Evolutionary conservation across 2,113 vertebrate genomes (phyloP).

Genomic region (Eudyptes chrysolophus): DNA sequence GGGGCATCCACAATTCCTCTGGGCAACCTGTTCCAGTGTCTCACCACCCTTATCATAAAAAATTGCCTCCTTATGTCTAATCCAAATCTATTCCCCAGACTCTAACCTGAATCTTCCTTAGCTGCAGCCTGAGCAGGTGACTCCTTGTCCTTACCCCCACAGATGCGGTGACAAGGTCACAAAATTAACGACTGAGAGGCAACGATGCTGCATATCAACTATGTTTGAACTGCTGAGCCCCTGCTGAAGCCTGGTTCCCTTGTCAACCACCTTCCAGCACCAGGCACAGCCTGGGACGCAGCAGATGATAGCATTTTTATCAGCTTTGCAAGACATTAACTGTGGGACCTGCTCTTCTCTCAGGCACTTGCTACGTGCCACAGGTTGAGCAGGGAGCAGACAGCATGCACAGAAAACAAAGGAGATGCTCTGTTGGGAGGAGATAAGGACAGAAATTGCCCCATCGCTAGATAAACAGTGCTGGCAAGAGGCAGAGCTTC

Average conservation of each 20-base stretch:
- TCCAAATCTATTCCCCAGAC: background rate
- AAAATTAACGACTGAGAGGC: background rate
- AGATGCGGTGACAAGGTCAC: fast-evolving
- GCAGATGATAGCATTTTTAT: background rate
- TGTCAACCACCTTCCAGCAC: background rate
- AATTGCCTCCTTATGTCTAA: background rate
- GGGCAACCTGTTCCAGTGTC: background rate
- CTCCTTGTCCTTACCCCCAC: background rate
- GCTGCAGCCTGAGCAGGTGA: background rate
- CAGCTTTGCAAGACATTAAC: background rate
- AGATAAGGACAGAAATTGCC: background rate
- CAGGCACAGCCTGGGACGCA: background rate
- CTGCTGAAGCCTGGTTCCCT: background rate
- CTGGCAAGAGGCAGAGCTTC: background rate
- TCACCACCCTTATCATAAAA: background rate
- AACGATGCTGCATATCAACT: fast-evolving
- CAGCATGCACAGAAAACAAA: background rate
- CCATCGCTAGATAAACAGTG: background rate
- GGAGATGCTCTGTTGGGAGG: background rate
- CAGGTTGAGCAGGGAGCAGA: background rate
- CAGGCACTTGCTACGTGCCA: background rate
- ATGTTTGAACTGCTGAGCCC: background rate
- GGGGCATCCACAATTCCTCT: background rate
- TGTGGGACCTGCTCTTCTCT: background rate
- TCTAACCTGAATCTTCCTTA: background rate